phyloP scores from a whole-genome alignment of 2,113 vertebrate species.

The Ascaphus truei region DNA sequence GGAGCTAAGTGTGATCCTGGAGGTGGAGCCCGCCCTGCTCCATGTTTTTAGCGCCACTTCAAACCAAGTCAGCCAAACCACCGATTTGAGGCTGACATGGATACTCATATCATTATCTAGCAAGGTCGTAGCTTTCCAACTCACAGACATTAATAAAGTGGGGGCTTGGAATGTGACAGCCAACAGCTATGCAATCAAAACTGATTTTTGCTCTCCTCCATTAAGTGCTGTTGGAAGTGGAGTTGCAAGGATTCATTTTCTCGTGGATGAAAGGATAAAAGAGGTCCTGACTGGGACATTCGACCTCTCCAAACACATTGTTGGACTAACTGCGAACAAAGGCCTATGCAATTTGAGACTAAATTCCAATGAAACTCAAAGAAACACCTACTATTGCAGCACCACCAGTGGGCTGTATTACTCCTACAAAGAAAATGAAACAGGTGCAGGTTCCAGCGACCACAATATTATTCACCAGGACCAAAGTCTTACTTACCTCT shows the following conservation, averaged over 20 bases:
- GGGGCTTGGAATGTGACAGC: conserved; percentile 38
- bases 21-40: conserved; percentile 15
- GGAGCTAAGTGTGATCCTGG: background rate
- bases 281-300: background rate
- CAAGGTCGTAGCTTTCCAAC: conserved; percentile 4
- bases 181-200: conserved; percentile 12
- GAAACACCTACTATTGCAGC: conserved; percentile 2
- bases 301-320: background rate
- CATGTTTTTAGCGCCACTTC: conserved; percentile 19
- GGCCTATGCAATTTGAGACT: background rate
- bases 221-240: background rate
- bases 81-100: conserved; percentile 31
- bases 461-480: conserved; percentile 37
- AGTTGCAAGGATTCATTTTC: conserved; percentile 13
- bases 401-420: background rate
- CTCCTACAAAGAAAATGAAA: background rate
- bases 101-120: conserved; percentile 9
- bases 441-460: background rate
- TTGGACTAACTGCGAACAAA: background rate
- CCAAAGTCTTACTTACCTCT: conserved; percentile 41
- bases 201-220: conserved; percentile 15
- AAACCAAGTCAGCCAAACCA: background rate
- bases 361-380: background rate
- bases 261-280: background rate
- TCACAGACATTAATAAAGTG: background rate